These are phyloP conservation scores for Cathartes aura DNA, from an alignment of 2,113 vertebrate genomes.

Conservation along the genomic window DNA sequence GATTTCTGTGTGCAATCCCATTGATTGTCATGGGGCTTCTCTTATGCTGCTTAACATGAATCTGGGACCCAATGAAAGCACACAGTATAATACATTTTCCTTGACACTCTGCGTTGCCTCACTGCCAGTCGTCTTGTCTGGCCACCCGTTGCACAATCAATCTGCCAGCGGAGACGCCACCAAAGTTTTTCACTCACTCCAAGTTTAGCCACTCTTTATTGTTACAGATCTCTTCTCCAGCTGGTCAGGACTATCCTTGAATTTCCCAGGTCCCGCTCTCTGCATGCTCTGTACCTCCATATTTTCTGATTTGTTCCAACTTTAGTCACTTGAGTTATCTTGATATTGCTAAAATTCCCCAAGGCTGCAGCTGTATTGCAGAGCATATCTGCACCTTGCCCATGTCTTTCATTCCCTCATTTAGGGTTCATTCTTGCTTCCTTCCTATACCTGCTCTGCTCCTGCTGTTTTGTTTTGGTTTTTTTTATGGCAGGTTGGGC, in stretches of 20 bases:
- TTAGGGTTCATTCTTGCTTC: background rate
- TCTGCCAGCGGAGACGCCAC: background rate
- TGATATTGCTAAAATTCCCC: background rate
- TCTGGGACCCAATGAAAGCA: background rate
- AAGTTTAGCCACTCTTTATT: background rate
- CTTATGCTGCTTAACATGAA: accelerated
- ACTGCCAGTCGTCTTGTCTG: background rate
- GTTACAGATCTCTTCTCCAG: background rate
- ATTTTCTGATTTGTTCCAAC: background rate
- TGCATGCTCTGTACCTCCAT: background rate
- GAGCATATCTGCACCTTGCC: background rate
- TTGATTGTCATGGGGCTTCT: background rate
- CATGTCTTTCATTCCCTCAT: background rate
- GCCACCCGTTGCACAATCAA: background rate
- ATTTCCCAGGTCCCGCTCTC: background rate
- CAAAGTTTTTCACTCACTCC: background rate
- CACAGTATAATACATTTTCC: background rate
- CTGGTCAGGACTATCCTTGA: background rate
- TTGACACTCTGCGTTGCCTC: accelerated
- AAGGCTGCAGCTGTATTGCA: background rate
- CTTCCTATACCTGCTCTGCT: background rate
- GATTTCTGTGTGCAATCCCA: background rate
- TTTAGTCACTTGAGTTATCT: background rate
- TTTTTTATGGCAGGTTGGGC: background rate
- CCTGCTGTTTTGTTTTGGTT: background rate